Conservation (phyloP, 30 jellyfish, hydroid and myxozoan genomes). For the Turritopsis dohrnii region DNA sequence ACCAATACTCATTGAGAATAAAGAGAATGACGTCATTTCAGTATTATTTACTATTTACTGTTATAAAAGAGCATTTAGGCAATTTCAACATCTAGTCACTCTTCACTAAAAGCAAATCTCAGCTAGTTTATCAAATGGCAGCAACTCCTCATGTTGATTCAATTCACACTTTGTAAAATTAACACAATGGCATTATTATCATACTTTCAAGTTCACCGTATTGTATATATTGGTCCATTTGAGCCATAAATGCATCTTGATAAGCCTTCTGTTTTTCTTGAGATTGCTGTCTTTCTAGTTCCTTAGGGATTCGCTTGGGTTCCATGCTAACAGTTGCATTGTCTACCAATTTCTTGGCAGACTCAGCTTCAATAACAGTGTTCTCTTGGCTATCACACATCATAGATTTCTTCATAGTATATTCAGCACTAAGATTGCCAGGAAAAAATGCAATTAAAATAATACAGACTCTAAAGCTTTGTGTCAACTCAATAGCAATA, state of each 20-base stretch:
- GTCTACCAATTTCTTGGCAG: background rate
- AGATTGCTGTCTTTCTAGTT: constrained; percentile 66
- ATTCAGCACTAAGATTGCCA: constrained; percentile 20
- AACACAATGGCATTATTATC: background rate
- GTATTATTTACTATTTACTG: too few relatives aligned
- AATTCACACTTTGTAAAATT: too few relatives aligned
- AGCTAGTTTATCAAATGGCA: too few relatives aligned
- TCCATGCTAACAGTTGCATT: constrained; percentile 4
- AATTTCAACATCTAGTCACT: background rate
- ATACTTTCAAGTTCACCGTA: constrained; percentile 83
- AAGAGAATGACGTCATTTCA: too few relatives aligned
- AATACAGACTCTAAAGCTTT: too few relatives aligned
- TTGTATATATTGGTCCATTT: constrained; percentile 71
- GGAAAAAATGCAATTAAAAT: background rate
- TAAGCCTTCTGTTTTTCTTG: constrained; percentile 84
- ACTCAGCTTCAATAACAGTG: background rate
- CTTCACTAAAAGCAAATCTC: too few relatives aligned
- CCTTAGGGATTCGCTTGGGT: constrained; percentile 38
- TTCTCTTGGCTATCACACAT: background rate
- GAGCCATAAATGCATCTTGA: constrained; percentile 88
- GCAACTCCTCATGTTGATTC: too few relatives aligned
- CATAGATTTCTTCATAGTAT: constrained; percentile 24
- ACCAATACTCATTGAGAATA: too few relatives aligned
- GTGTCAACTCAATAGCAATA: too few relatives aligned
- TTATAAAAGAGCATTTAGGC: too few relatives aligned